Base-by-base conservation (phyloP, 37 sponge, comb jelly and placozoan genomes). In the Tethya wilhelma region DNA sequence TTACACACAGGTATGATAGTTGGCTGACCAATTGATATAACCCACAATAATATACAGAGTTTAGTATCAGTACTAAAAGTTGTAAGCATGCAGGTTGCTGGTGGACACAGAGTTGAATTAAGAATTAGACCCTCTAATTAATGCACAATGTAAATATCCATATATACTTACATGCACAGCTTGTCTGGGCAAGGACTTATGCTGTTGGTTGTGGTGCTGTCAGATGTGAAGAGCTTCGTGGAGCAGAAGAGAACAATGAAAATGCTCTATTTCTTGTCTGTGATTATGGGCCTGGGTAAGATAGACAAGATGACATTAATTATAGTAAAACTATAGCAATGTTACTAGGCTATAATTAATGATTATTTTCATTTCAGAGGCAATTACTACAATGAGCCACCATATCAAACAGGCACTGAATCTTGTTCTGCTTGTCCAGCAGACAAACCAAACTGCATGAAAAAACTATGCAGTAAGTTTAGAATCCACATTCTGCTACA, bases 281-380 rank as follows among this genome's bases (percentile, higher is more conserved):
- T 68, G 31, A 86, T 69, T 86, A 86, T 67, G 87, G 87, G 11
- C 87, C 87, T 44, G 80, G 80, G 87, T 86, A 66, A 34, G 59
- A 20, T 2, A 11, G 7, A 42, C 17, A 8, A 43, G 29, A 6
- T 65, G n/a, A n/a, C n/a, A n/a, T n/a, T n/a, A n/a, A n/a, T n/a
- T n/a, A n/a, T n/a, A n/a, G n/a, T n/a, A n/a, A n/a, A n/a, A n/a
- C n/a, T n/a, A n/a, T n/a, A n/a, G n/a, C n/a, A n/a, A 19, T 19
- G 14, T 49, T 19, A 49, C 14, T 14, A 49, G 9, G 22, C 7
- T 60, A n/a, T n/a, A 7, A n/a, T n/a, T 60, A 12, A 60, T 60
- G 6, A 14, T 8, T 11, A 33, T 79, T 2, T 17, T 56, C 7
- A 5, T 33, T 67, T 5, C 56, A 79, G 79, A 11, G 79, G 68